Conservation (phyloP, 1,140 invertebrate genomes). For the Sycophaga agraensis region DNA sequence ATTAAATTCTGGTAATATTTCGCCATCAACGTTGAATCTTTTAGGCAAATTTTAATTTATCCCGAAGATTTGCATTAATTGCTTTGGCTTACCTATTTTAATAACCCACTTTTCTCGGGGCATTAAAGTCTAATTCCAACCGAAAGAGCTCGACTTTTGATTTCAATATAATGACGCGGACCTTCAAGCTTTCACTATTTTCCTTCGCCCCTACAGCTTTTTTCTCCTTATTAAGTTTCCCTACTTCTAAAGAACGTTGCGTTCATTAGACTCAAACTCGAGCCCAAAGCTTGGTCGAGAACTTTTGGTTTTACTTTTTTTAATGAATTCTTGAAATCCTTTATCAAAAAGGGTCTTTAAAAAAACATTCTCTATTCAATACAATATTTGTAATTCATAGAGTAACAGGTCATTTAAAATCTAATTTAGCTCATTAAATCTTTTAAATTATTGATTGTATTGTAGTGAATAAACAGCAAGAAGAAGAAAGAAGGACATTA, state of each 20-base stretch:
- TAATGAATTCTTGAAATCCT: conserved; percentile 11
- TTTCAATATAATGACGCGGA: conserved; percentile 2
- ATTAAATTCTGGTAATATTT: neutral
- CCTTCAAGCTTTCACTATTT: neutral
- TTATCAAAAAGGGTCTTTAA: neutral
- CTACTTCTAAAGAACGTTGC: neutral
- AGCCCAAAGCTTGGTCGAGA: neutral
- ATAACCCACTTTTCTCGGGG: conserved; percentile 12
- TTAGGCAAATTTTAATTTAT: neutral
- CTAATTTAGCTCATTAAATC: neutral
- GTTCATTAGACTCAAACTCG: neutral
- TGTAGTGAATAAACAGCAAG: too few species aligned
- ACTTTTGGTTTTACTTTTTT: neutral
- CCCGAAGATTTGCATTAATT: conserved; percentile 11
- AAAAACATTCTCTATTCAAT: neutral
- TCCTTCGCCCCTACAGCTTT: too few species aligned
- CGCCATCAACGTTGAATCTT: neutral
- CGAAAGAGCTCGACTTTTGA: neutral
- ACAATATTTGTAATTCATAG: conserved; percentile 2
- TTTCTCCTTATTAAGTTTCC: neutral
- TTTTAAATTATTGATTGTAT: too few species aligned
- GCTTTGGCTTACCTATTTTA: neutral
- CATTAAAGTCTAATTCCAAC: conserved; percentile 9
- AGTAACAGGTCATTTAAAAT: neutral
- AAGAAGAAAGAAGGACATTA: too few species aligned